A percentile compares a stretch with the other conserved stretches of the same genome.
Evolutionary conservation across 2,888 invertebrate genomes (phyloP).

Genomic region (Napeogenes inachia): DNA sequence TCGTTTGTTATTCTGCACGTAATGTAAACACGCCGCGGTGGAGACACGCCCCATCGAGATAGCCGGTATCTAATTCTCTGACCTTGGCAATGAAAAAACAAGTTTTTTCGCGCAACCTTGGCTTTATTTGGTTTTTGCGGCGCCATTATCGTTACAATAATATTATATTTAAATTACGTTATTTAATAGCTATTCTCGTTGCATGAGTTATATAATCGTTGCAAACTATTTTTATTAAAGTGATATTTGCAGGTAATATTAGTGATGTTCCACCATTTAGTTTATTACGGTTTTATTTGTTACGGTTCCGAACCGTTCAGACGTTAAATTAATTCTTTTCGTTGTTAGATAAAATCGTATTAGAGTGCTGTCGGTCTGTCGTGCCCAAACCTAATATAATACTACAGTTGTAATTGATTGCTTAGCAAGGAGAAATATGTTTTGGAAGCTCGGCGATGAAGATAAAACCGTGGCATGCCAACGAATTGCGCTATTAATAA

Average conservation of each 20-base stretch:
- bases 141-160: constrained; percentile 33
- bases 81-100: constrained; percentile 76
- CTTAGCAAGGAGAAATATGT: constrained; percentile 24
- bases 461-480: constrained; percentile 23
- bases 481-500: constrained; percentile 27
- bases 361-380: constrained; percentile 24
- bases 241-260: neutral
- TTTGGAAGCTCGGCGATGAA: constrained; percentile 21
- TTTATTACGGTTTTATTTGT: neutral
- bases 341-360: constrained; percentile 11
- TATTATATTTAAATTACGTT: constrained; percentile 14
- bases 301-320: too few species aligned
- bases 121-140: constrained; percentile 51
- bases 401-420: constrained; percentile 24
- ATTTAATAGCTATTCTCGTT: neutral
- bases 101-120: constrained; percentile 60
- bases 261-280: neutral
- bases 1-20: constrained; percentile 51
- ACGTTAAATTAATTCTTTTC: too few species aligned
- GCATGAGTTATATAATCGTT: neutral
- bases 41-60: constrained; percentile 65
- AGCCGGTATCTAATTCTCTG: constrained; percentile 69
- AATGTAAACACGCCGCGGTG: constrained; percentile 64
- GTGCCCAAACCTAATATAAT: constrained; percentile 25
- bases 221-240: too few species aligned